Conservation (phyloP, 2,888 invertebrate genomes). For the Steromphala cineraria region DNA sequence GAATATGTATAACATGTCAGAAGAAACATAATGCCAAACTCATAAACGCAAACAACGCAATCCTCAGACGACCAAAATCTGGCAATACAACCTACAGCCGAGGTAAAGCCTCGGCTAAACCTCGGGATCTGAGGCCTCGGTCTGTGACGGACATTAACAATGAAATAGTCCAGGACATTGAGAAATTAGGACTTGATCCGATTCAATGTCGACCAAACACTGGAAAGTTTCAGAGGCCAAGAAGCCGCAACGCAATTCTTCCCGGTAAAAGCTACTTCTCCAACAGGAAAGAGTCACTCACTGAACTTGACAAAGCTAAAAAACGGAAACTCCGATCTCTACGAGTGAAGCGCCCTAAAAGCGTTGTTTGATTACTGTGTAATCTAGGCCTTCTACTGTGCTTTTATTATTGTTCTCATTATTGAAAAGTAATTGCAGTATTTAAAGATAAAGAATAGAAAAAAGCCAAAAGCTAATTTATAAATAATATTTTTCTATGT, state of each 20-base stretch:
- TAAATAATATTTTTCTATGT: no score
- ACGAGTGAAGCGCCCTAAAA: slow-evolving; percentile 34
- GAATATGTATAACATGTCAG: slow-evolving; percentile 58
- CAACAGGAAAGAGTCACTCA: slow-evolving; percentile 59
- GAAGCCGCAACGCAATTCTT: slow-evolving; percentile 54
- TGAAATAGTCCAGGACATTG: slow-evolving; percentile 52
- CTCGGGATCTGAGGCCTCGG: slow-evolving; percentile 52
- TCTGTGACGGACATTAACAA: slow-evolving; percentile 41
- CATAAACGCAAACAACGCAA: slow-evolving; percentile 61
- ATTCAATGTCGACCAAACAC: slow-evolving; percentile 42
- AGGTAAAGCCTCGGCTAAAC: slow-evolving; percentile 50
- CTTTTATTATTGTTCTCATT: no score
- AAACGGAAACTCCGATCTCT: slow-evolving; percentile 27
- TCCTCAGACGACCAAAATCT: slow-evolving; percentile 58
- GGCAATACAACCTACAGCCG: slow-evolving; percentile 56
- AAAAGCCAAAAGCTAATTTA: no score
- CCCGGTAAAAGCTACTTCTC: slow-evolving; percentile 64
- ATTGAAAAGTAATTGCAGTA: no score
- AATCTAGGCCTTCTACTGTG: no score
- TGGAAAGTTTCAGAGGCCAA: slow-evolving; percentile 43
- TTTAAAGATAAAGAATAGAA: no score
- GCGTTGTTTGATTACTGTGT: not conserved
- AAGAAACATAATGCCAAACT: slow-evolving; percentile 55
- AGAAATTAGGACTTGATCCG: slow-evolving; percentile 59
- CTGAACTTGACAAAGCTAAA: slow-evolving; percentile 45